Percentiles rank a stretch among this genome's conserved stretches.
Evolutionary conservation across 2,888 invertebrate species (phyloP).

Genomic region (Andrena hattorfiana): DNA sequence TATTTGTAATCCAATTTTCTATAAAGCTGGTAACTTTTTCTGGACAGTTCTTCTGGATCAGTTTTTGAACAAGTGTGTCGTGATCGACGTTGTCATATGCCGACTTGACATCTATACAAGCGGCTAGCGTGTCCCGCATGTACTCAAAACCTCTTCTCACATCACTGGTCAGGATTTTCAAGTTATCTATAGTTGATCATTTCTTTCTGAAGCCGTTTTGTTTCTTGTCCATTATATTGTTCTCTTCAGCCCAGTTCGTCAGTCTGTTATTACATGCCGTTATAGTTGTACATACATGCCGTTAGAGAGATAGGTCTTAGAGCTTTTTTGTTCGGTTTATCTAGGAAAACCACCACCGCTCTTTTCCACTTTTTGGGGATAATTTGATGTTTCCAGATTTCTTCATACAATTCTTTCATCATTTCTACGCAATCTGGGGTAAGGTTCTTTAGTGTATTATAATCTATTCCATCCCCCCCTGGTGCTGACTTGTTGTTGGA

Average conservation of each 20-base stretch:
- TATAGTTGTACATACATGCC: too few species aligned
- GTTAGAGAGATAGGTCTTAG: background rate
- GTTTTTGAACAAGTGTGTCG: background rate
- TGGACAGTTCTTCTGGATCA: conserved; percentile 3
- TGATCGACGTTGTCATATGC: conserved; percentile 29
- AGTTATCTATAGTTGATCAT: conserved; percentile 3
- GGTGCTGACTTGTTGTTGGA: conserved; percentile 39
- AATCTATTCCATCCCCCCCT: conserved; percentile 45
- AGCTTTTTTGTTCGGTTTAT: conserved; percentile 23
- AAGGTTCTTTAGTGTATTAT: conserved; percentile 25
- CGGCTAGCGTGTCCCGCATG: background rate
- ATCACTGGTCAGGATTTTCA: background rate
- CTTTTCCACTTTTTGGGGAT: conserved; percentile 37
- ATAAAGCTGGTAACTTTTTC: background rate
- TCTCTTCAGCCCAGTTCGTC: background rate
- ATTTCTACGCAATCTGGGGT: background rate
- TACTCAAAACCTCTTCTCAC: background rate
- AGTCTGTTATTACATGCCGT: background rate
- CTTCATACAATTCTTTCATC: conserved; percentile 34
- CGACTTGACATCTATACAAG: conserved; percentile 16
- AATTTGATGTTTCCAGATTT: conserved; percentile 3
- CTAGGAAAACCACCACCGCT: conserved; percentile 37
- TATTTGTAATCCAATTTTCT: background rate
- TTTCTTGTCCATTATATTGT: background rate
- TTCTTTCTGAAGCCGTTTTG: conserved; percentile 13